A percentile compares a stretch with the other conserved stretches of the same genome.
phyloP scores from a whole-genome alignment of 2,888 invertebrate species.

The Zhengitettix transpicula region DNA sequence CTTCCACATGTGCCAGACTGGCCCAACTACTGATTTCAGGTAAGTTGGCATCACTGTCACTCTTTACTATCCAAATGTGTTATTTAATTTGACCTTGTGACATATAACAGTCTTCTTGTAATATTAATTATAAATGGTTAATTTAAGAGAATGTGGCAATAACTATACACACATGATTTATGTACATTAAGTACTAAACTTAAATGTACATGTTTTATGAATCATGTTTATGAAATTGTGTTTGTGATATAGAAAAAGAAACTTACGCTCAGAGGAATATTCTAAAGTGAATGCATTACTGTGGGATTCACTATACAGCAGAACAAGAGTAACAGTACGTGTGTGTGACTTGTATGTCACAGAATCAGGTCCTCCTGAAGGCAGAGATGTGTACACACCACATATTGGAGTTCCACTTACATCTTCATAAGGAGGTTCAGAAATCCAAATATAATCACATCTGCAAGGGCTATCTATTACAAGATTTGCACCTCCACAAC shows the following conservation, averaged over 20 bases:
- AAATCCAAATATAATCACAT: slow-evolving; percentile 46
- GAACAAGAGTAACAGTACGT: slow-evolving; percentile 37
- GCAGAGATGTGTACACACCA: slow-evolving; percentile 25
- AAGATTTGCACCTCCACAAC: slow-evolving; percentile 23
- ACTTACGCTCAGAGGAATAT: slow-evolving; percentile 44
- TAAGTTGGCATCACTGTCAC: too few species aligned
- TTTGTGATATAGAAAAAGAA: background rate
- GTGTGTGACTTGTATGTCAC: slow-evolving; percentile 41
- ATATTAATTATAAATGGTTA: background rate
- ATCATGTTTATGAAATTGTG: background rate
- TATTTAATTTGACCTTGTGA: too few species aligned
- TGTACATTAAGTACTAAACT: too few species aligned
- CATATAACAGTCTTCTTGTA: too few species aligned
- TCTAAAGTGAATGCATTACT: slow-evolving; percentile 44
- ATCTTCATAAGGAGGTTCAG: slow-evolving; percentile 45
- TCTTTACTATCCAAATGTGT: too few species aligned
- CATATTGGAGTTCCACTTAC: slow-evolving; percentile 42
- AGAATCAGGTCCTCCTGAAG: slow-evolving; percentile 16
- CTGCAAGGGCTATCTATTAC: slow-evolving; percentile 23
- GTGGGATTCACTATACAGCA: slow-evolving; percentile 38
- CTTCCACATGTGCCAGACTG: too few species aligned
- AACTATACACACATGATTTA: too few species aligned
- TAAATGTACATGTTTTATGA: too few species aligned
- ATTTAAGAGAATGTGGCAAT: too few species aligned
- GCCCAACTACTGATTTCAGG: too few species aligned